phyloP scores from a whole-genome alignment of 2,888 invertebrate genomes.

The Cheilosia vulpina region DNA sequence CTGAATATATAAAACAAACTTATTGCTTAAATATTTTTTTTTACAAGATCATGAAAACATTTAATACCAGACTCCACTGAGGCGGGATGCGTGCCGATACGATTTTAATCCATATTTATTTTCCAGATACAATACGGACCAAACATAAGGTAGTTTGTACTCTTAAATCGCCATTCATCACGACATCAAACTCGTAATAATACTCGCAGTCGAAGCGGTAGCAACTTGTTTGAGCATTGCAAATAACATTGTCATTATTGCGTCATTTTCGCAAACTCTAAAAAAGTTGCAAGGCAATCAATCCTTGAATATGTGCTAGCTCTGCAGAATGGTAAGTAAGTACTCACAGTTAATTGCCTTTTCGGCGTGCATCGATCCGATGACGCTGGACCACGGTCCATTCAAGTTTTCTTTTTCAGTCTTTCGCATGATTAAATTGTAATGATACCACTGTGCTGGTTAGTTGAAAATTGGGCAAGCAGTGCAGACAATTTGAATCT shows the following conservation, averaged over 20 bases:
- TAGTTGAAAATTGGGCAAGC: constrained; percentile 49
- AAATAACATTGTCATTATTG: not conserved
- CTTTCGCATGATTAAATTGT: constrained; percentile 47
- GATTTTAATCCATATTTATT: not conserved
- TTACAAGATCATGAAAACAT: too few relatives aligned
- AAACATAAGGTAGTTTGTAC: not conserved
- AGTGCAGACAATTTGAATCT: constrained; percentile 49
- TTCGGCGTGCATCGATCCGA: constrained; percentile 17
- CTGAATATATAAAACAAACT: too few relatives aligned
- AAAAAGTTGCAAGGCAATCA: constrained; percentile 10
- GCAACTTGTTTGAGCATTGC: not conserved
- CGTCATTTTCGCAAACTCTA: not conserved
- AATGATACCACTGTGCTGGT: constrained; percentile 40
- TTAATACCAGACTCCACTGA: too few relatives aligned
- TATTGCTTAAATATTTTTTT: too few relatives aligned
- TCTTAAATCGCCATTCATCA: not conserved
- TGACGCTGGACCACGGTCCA: constrained; percentile 2
- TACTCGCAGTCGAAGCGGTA: not conserved
- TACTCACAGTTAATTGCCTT: not conserved
- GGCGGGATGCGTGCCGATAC: too few relatives aligned
- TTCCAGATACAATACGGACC: too few relatives aligned
- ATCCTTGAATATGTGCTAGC: constrained; percentile 21
- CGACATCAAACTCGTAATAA: constrained; percentile 9
- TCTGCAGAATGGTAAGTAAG: constrained; percentile 11
- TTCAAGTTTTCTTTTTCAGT: constrained; percentile 9